Evolutionary conservation across 2,888 invertebrate genomes (phyloP), one percentile per base, ranked within the genome.

Genomic region (Ectemnius cavifrons): DNA sequence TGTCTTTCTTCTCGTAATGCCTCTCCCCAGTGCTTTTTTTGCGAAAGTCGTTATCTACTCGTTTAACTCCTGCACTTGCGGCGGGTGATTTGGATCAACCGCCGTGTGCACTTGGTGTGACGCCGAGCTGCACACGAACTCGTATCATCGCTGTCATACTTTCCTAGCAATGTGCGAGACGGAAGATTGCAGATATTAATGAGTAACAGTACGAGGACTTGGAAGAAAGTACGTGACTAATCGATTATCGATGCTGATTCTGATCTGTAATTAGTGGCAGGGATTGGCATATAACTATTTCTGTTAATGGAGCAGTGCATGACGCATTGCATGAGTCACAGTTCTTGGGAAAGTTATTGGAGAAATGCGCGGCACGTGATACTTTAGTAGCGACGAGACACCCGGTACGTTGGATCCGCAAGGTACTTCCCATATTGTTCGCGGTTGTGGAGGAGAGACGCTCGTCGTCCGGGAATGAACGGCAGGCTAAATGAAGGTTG

Each of bases 391-490:
- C 20, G n/a, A 57, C 45, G 37, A 37, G 47, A 76, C 78, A 78
- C 78, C 76, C 78, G 76, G 67, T 78, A 71, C 18, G 63, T 37
- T 20, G 66, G 64, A 4, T 70, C 67, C 28, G 73, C 70, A 68
- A 73, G 76, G 75, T 67, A 75, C 75, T 77, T 77, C 72, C 75
- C 77, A 72, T 77, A 77, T 76, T 76, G 76, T 78, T 76, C 78
- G 76, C 57, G 76, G 76, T 71, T 63, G 78, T 45, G 65, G 70
- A 67, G 72, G 70, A 67, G 73, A 66, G 76, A 70, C 63, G 72
- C 67, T 49, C 77, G 78, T 70, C 78, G 70, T 73, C 62, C 56
- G 76, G 76, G 76, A 74, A 78, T 71, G 76, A 78, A 71, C 78
- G 71, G 70, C 64, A 70, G 73, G 68, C 76, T 73, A 76, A 78